phyloP scores from a whole-genome alignment of 2,888 invertebrate genomes.

The Coleophora deauratella region DNA sequence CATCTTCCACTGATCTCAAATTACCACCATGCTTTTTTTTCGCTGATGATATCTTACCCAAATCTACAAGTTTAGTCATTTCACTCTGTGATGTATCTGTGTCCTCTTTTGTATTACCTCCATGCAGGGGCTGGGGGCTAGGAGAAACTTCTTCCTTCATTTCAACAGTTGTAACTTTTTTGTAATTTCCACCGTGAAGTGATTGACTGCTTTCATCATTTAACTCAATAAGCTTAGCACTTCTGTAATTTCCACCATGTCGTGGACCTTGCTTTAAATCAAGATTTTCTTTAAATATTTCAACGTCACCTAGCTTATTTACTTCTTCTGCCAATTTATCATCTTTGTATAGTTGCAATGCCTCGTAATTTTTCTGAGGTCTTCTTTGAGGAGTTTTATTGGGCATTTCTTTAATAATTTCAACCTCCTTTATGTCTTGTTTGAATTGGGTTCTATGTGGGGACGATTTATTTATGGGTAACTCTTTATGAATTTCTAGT shows the following conservation, averaged over 20 bases:
- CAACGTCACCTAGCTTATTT: constrained; percentile 56
- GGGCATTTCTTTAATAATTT: constrained; percentile 56
- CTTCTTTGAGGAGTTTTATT: constrained; percentile 24
- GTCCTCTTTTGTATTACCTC: constrained; percentile 22
- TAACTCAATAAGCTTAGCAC: constrained; percentile 24
- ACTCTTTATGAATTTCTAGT: constrained; percentile 58
- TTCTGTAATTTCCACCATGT: constrained; percentile 65
- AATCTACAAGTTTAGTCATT: constrained; percentile 32
- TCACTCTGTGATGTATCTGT: constrained; percentile 46
- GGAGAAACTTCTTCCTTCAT: too few species aligned
- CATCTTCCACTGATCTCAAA: constrained; percentile 26
- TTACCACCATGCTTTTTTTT: constrained; percentile 32
- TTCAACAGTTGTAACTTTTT: too few species aligned
- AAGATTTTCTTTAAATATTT: constrained; percentile 52
- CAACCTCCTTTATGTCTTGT: constrained; percentile 59
- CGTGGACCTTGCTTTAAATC: constrained; percentile 45
- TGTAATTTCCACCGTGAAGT: neutral
- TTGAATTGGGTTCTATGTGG: constrained; percentile 54
- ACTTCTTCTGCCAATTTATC: constrained; percentile 56
- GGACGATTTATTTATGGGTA: constrained; percentile 44
- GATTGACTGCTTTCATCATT: constrained; percentile 18
- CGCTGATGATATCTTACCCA: constrained; percentile 20
- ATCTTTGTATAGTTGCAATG: constrained; percentile 53
- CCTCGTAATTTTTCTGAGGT: constrained; percentile 37
- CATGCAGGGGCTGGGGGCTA: neutral